Base-by-base conservation (phyloP, 2,113 vertebrate genomes). In the Laticauda laticaudata region DNA sequence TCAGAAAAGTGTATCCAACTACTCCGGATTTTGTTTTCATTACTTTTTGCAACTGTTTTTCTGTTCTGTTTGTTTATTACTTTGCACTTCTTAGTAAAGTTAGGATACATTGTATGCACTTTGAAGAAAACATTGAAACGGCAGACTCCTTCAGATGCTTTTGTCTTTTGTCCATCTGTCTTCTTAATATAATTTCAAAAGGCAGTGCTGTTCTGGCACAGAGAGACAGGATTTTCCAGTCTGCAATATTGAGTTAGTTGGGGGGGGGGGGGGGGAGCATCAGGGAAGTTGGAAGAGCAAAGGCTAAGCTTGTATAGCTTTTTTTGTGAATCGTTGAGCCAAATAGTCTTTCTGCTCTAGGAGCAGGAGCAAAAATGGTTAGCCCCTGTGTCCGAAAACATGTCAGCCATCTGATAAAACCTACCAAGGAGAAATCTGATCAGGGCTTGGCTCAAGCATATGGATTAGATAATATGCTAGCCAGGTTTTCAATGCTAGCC, bases 251-350 rank as follows among this genome's bases (percentile, higher is more conserved):
- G 24, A 18, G 23, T 92, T 10, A 4, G 0, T 75, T 34, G 51
- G n/a, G 45, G 45, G 5, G 45, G n/a, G n/a, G n/a, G n/a, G n/a
- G 34, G 11, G 14, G 12, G 53, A 3, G 2, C 91, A 91, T 43
- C 88, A 86, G 4, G 23, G 85, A 34, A 2, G 3, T 23, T 0
- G 91, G 21, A 75, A 34, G n/a, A 75, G 69, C 69, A 34, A 18
- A 75, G 69, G n/a, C 64, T 20, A 18, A 75, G 14, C 64, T 75
- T 1, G 5, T 75, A 34, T 34, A 34, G 18, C n/a, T 75, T 92
- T 64, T 59, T 91, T 87, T 34, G n/a, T 75, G 94, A 89, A 51
- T 92, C 92, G 91, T 48, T 92, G 75, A 21, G 91, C 94, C 90
- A 87, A 93, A 87, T 55, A 43, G 5, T 90, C 53, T 0, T 93